Evolutionary conservation across 2,888 invertebrate genomes (phyloP).

Genomic region (Aproaerema taeniolella): DNA sequence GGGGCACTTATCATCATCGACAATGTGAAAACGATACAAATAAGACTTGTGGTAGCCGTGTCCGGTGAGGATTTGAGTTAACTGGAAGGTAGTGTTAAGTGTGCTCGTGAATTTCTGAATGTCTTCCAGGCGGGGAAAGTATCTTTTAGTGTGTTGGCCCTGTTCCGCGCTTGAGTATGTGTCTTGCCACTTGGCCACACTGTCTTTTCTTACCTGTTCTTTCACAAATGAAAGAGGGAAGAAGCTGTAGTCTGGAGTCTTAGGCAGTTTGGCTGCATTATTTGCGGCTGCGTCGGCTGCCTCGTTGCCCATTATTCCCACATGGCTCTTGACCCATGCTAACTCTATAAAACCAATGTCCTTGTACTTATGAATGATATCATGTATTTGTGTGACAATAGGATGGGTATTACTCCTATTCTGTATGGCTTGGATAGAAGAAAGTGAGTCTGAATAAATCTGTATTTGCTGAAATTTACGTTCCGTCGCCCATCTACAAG

Average conservation of each 20-base stretch:
- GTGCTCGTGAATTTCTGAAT: too few relatives aligned
- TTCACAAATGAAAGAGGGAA: neutral
- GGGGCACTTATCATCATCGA: too few relatives aligned
- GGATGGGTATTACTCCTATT: constrained; percentile 1
- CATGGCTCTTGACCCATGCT: neutral
- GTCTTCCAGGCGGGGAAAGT: neutral
- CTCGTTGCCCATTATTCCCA: neutral
- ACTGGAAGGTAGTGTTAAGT: too few relatives aligned
- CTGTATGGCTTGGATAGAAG: neutral
- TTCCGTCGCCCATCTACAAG: neutral
- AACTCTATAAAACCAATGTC: neutral
- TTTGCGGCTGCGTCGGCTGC: neutral
- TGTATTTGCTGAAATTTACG: neutral
- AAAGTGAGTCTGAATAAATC: neutral
- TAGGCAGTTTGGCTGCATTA: neutral
- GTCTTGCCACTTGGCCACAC: neutral
- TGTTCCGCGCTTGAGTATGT: neutral
- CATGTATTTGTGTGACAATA: neutral
- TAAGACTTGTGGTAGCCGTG: too few relatives aligned
- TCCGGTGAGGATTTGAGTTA: too few relatives aligned
- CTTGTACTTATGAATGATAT: neutral
- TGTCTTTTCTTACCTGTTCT: neutral
- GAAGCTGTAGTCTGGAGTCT: neutral
- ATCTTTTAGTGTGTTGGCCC: neutral
- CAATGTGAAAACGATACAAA: too few relatives aligned